These are phyloP conservation scores for Porites australiensis DNA, from an alignment of 64 coral and sea anemone genomes.

Conservation along the genomic window DNA sequence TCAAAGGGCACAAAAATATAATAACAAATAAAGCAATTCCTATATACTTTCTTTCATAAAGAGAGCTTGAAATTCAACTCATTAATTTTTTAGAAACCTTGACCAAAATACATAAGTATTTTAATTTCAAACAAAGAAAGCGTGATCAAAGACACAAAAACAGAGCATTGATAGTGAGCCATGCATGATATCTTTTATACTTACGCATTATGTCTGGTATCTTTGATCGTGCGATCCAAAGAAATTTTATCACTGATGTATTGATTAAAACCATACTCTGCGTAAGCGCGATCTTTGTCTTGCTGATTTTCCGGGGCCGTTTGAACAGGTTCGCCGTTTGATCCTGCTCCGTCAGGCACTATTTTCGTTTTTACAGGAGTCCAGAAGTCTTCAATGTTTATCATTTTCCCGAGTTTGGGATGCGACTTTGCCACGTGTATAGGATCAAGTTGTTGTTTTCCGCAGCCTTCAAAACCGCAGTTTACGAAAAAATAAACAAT, in stretches of 20 bases:
- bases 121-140: not conserved
- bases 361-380: constrained; percentile 79
- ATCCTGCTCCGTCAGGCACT: constrained; percentile 65
- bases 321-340: constrained; percentile 79
- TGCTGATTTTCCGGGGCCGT: constrained; percentile 72
- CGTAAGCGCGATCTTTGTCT: constrained; percentile 81
- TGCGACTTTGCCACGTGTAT: constrained; percentile 47
- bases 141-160: not conserved
- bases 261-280: constrained; percentile 96
- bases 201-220: constrained; percentile 92
- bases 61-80: not conserved
- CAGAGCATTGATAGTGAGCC: not conserved
- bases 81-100: constrained; percentile 26
- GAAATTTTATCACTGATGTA: constrained; percentile 95
- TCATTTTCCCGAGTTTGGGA: constrained; percentile 60
- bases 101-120: not conserved
- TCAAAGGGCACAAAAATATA: too few species aligned
- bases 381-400: constrained; percentile 90
- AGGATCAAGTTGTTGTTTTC: constrained; percentile 41
- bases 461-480: constrained; percentile 13
- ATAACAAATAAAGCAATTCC: too few species aligned
- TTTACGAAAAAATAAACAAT: constrained; percentile 67
- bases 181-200: constrained; percentile 8
- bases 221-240: constrained; percentile 78
- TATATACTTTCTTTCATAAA: too few species aligned